Evolutionary conservation across 1,140 invertebrate species (phyloP), one percentile per base, ranked within the genome.

Genomic region (Matsumurasca onukii): DNA sequence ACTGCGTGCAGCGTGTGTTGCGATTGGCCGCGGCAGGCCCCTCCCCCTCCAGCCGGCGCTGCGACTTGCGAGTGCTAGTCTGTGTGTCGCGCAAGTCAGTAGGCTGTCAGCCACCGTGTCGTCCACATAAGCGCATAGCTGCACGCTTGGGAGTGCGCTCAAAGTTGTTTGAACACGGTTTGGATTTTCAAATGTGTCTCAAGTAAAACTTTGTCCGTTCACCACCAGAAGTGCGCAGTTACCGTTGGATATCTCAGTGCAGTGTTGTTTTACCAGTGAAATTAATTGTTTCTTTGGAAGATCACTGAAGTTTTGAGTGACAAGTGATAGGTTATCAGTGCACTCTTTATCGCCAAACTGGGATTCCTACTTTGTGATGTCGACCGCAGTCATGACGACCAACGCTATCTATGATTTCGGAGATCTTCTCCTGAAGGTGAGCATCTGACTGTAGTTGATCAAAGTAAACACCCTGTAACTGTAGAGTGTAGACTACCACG

Each of bases 101-200:
- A 5, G 34, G 17, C 34, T 39, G 34, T 17, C 34, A 17, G 5
- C 34, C 17, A 5, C 34, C 34, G 34, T 17, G 34, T 39, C 17
- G n/a, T n/a, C n/a, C n/a, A n/a, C n/a, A n/a, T n/a, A n/a, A n/a
- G n/a, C n/a, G n/a, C n/a, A n/a, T n/a, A n/a, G n/a, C n/a, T n/a
- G 34, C 17, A 39, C 34, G 34, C 34, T 39, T 39, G 34, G 34
- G 34, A 5, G 5, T 39, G 34, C n/a, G 34, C 17, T 5, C 34
- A 39, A 39, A 39, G 34, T 39, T 39, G 34, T 39, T 39, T 39
- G 34, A 39, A 39, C 34, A 39, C 34, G 34, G 34, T 39, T 39
- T 39, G 34, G 34, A 9, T 39, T 39, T 5, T 39, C 34, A 39
- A 39, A 39, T 39, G 34, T 39, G 34, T 39, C 17, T 39, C 34